These are phyloP conservation scores for Pantherophis alleghaniensis DNA, from an alignment of 2,797 vertebrate species.

Conservation along the genomic window DNA sequence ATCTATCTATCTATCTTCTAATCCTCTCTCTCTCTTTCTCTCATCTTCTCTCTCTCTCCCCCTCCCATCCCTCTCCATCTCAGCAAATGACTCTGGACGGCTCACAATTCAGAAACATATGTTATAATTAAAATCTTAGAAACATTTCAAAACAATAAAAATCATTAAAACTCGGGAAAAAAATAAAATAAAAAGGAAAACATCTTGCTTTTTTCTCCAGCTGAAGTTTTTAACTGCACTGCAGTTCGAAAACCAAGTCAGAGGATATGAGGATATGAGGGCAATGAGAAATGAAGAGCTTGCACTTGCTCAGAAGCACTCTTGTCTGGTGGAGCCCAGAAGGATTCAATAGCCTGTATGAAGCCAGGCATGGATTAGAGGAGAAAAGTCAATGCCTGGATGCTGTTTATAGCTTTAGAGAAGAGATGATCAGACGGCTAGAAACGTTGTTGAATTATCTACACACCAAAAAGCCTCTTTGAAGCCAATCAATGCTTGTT, in stretches of 20 bases:
- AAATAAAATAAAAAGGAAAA: not conserved
- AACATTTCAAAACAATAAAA: not conserved
- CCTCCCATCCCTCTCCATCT: not conserved
- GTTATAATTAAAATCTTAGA: not conserved
- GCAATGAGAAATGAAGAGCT: conserved; percentile 40
- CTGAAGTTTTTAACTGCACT: conserved; percentile 30
- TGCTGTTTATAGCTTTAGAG: conserved; percentile 43
- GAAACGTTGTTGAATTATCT: conserved; percentile 48
- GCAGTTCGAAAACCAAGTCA: conserved; percentile 22
- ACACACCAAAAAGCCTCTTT: conserved; percentile 46
- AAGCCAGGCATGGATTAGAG: conserved; percentile 40
- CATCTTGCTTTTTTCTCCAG: not conserved
- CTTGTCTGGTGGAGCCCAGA: conserved; percentile 39
- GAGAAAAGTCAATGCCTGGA: conserved; percentile 27
- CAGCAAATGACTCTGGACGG: not conserved
- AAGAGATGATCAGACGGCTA: conserved; percentile 9
- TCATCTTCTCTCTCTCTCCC: too few relatives aligned
- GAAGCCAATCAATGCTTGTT: not conserved
- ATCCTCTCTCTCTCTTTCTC: too few relatives aligned
- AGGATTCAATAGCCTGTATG: conserved; percentile 26
- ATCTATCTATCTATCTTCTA: too few relatives aligned
- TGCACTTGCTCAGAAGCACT: conserved; percentile 26
- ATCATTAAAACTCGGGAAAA: not conserved
- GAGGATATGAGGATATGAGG: not conserved
- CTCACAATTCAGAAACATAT: not conserved